Evolutionary conservation across 2,113 vertebrate species (phyloP).

Genomic region (Neodontobutis hainanensis): DNA sequence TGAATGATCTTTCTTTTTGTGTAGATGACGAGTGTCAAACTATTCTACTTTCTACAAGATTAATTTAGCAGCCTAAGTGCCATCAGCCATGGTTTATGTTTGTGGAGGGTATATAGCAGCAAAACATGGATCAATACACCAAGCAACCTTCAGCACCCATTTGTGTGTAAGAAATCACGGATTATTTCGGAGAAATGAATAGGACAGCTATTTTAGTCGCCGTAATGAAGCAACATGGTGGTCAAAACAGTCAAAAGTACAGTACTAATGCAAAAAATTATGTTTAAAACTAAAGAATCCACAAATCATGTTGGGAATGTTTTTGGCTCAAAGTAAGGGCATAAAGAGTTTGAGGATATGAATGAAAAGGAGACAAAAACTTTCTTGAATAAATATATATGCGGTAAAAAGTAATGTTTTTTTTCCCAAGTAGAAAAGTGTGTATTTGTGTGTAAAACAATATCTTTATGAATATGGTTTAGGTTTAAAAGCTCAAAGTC

Average conservation of each 20-base stretch:
- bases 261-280: constrained; percentile 14
- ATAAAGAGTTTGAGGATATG: neutral
- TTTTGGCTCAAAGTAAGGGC: neutral
- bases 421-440: too few relatives aligned
- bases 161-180: constrained; percentile 47
- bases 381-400: too few relatives aligned
- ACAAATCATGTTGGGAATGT: neutral
- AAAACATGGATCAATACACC: constrained; percentile 50
- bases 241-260: constrained; percentile 38
- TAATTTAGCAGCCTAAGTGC: constrained; percentile 48
- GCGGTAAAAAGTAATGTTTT: too few relatives aligned
- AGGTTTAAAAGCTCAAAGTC: neutral
- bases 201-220: constrained; percentile 44
- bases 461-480: neutral
- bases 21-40: too few relatives aligned
- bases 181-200: constrained; percentile 23
- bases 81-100: constrained; percentile 31
- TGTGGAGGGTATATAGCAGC: constrained; percentile 50
- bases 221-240: constrained; percentile 40
- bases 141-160: constrained; percentile 60
- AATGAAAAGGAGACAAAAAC: too few relatives aligned
- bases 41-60: neutral
- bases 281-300: too few relatives aligned
- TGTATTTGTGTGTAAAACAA: too few relatives aligned
- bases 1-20: too few relatives aligned